phyloP scores from a whole-genome alignment of 2,797 vertebrate genomes.

The Mus minutoides region DNA sequence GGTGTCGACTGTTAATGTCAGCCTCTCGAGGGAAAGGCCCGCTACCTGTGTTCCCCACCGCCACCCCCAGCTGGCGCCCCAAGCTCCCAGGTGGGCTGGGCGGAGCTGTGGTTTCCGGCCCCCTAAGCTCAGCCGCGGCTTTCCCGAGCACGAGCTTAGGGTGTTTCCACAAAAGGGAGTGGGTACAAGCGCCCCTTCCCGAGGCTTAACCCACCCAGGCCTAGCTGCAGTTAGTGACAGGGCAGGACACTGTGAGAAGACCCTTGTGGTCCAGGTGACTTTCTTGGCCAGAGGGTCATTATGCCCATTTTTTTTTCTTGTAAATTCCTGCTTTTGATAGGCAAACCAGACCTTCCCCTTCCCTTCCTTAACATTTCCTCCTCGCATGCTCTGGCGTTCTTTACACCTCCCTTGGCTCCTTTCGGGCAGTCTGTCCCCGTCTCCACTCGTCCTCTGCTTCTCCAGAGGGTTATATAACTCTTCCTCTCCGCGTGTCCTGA shows the following conservation, averaged over 20 bases:
- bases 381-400: background rate
- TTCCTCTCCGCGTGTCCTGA: slow-evolving; percentile 79
- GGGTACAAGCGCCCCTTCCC: slow-evolving; percentile 19
- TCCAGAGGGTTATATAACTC: slow-evolving; percentile 80
- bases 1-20: background rate
- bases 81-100: slow-evolving; percentile 78
- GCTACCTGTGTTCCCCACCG: slow-evolving; percentile 60
- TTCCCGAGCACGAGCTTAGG: slow-evolving; percentile 41
- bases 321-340: background rate
- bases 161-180: slow-evolving; percentile 36
- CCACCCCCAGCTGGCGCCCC: slow-evolving; percentile 59
- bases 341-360: background rate
- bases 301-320: background rate
- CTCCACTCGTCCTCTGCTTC: slow-evolving; percentile 71
- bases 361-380: background rate
- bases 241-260: slow-evolving; percentile 22
- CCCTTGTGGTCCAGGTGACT: slow-evolving; percentile 10
- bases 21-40: background rate
- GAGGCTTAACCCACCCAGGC: background rate
- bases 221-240: background rate
- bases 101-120: slow-evolving; percentile 75
- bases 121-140: slow-evolving; percentile 2
- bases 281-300: background rate
- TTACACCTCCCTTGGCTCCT: slow-evolving; percentile 46
- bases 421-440: slow-evolving; percentile 30